Evolutionary conservation across 2,888 invertebrate species (phyloP).

Genomic region (Gastrophysa polygoni): DNA sequence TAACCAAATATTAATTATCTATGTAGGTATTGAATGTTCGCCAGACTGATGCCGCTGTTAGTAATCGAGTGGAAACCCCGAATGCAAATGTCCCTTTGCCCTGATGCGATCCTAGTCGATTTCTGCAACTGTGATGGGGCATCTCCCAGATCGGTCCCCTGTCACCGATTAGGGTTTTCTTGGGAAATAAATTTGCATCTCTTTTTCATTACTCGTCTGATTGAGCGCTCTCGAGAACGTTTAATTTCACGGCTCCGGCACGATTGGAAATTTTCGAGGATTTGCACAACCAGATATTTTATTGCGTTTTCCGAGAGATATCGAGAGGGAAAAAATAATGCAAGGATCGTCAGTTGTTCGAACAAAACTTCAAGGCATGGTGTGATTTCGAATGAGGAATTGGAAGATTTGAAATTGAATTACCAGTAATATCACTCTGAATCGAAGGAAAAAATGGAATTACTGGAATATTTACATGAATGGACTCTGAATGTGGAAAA

Average conservation of each 20-base stretch:
- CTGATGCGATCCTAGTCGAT: neutral
- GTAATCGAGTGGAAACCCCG: neutral
- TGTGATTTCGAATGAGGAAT: too few relatives aligned
- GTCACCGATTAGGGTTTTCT: constrained; percentile 27
- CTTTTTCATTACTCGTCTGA: constrained; percentile 36
- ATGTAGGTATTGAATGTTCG: too few relatives aligned
- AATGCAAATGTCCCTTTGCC: neutral
- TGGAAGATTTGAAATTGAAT: too few relatives aligned
- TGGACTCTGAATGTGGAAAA: too few relatives aligned
- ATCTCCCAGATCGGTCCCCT: constrained; percentile 27
- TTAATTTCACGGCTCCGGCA: constrained; percentile 25
- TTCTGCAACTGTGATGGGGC: constrained; percentile 13
- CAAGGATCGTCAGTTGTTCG: neutral
- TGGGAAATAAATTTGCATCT: constrained; percentile 38
- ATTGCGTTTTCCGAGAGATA: constrained; percentile 13
- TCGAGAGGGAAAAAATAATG: neutral
- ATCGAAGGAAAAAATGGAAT: too few relatives aligned
- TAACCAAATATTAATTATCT: too few relatives aligned
- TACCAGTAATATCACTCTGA: too few relatives aligned
- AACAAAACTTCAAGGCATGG: neutral
- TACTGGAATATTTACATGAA: too few relatives aligned
- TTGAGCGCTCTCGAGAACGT: constrained; percentile 21
- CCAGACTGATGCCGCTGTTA: neutral
- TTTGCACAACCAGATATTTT: neutral
- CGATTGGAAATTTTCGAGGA: constrained; percentile 21